Percentiles rank a stretch among this genome's conserved stretches.
phyloP scores from a whole-genome alignment of 2,797 vertebrate genomes.

The Limosa lapponica region DNA sequence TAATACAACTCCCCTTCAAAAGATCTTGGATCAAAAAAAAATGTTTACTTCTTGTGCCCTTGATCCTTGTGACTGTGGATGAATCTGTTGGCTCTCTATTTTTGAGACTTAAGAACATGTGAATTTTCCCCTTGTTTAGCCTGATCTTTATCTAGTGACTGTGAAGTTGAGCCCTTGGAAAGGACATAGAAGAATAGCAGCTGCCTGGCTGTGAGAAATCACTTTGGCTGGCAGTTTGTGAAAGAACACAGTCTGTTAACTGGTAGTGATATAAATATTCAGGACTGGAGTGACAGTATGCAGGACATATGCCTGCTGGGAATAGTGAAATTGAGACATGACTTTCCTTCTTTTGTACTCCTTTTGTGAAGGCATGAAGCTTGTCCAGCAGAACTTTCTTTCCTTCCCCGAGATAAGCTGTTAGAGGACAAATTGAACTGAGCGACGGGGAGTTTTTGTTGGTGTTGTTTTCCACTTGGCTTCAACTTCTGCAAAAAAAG shows the following conservation, averaged over 20 bases:
- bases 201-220: conserved; percentile 46
- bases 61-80: background rate
- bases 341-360: background rate
- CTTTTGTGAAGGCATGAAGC: background rate
- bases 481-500: conserved; percentile 36
- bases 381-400: background rate
- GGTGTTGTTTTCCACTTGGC: background rate
- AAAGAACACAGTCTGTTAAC: conserved; percentile 35
- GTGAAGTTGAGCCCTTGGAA: background rate
- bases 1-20: background rate
- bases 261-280: conserved; percentile 55
- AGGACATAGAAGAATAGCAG: conserved; percentile 32
- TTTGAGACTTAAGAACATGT: background rate
- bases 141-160: background rate
- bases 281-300: conserved; percentile 15
- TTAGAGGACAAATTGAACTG: background rate
- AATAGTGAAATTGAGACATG: background rate
- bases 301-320: conserved; percentile 23
- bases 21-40: background rate
- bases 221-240: conserved; percentile 33
- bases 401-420: background rate
- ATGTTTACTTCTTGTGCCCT: background rate
- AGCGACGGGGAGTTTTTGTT: accelerated
- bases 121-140: background rate
- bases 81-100: background rate